Evolutionary conservation across 2,113 vertebrate genomes (phyloP), one percentile per base, ranked within the genome.

Genomic region (Chascanopsetta lugubris): DNA sequence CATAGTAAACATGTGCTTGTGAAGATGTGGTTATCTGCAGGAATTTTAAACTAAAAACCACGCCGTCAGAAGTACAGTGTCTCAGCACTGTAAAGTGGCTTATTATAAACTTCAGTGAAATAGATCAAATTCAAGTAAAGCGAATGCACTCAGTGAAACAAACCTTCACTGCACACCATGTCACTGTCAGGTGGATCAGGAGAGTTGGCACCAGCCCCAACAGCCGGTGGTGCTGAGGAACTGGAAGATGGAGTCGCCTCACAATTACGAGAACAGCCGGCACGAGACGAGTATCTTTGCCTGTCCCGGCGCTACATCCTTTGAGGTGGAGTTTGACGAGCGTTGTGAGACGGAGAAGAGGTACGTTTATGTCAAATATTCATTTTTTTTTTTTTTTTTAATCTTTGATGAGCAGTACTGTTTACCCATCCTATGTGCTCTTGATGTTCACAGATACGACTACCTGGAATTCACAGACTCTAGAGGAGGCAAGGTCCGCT

Each of bases 391-490:
- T 10, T 24, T 9, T 40, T 11, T 20, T 17, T 6, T 15, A 13
- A 21, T n/a, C 17, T 7, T 0, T 17, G 1, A 1, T 59, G 8
- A 30, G 4, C 15, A 3, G 34, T 58, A 48, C 24, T 25, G 3
- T 4, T 40, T 21, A 72, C 20, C 15, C 0, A 5, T 61, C 18
- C 17, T 36, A 8, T 55, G 0, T 57, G 17, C 30, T 32, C 43
- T 59, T 51, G 1, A 34, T 69, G 15, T 60, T 26, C 50, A 25
- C 88, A 99, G 97, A 87, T 98, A 97, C 42, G 97, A 99, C 91
- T 99, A 98, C 85, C 85, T 99, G 87, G 97, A 99, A 76, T 99
- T 99, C 78, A 99, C 96, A 0, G 97, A 98, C 54, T 92, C 96
- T 42, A 93, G 94, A 93, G 97, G 97, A 45, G 95, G 94, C 12